Base-by-base conservation (phyloP, 1,140 invertebrate genomes). In the Trachymyrmex cornetzi region DNA sequence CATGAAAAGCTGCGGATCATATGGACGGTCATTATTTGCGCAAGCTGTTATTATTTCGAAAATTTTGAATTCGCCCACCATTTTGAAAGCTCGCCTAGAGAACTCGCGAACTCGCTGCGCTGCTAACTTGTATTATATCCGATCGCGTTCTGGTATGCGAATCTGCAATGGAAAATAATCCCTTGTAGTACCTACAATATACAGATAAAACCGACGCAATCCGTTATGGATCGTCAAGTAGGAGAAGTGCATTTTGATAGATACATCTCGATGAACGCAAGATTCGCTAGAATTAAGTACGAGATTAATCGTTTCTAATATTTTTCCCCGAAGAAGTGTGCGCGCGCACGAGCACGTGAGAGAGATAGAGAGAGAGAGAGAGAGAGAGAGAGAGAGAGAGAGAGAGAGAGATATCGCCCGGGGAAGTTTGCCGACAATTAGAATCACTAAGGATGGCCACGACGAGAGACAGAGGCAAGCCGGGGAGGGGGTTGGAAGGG, bases 371-470 rank as follows among this genome's bases (percentile, higher is more conserved):
- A 6, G 30, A 6, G 30, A 30, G 30, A 34, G 34, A 79, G 50
- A 44, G 38, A 44, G 57, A 86, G 75, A 55, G 82, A 71, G 34
- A 84, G 38, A 74, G 24, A 74, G 19, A 24, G 74, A 57, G n/a
- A 38, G 44, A 38, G 30, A 50, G 50, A 88, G 80, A 61, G 2
- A 57, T 7, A 57, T 57, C 19, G 84, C 61, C 34, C 6, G 79
- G n/a, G 16, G 79, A 89, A 61, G 72, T 69, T 87, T 75, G 77
- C 75, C 92, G 94, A 94, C 94, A 95, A 95, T 95, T 95, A 95
- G 93, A 95, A 95, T 95, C 94, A 94, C 93, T 94, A 94, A 94
- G 91, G 92, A 93, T 85, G 86, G 77, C 59, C 89, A 82, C 85
- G 87, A 91, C 81, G 87, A 91, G 90, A 77, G 77, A 84, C 77